Percentiles rank a stretch among this genome's conserved stretches.
These are phyloP conservation scores for Panagrolaimus sp. DNA, from an alignment of 1,140 invertebrate genomes.

Conservation along the genomic window DNA sequence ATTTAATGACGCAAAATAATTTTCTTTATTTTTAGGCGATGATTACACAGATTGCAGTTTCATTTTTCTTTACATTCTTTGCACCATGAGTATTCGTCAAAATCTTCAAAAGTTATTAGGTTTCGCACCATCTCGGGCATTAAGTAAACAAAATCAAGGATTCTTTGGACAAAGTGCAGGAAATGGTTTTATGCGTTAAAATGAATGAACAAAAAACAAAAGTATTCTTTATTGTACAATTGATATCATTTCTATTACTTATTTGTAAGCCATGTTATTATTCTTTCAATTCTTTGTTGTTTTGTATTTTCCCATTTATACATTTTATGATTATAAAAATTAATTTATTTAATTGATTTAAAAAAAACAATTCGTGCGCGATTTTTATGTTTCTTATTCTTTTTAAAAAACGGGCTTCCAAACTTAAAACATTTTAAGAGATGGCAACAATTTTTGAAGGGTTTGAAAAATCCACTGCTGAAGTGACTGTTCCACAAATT, in stretches of 20 bases:
- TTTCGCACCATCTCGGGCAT: constrained; percentile 78
- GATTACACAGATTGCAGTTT: constrained; percentile 99
- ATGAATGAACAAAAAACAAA: too few relatives aligned
- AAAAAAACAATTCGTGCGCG: too few relatives aligned
- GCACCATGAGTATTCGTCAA: constrained; percentile 97
- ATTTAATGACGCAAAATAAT: background rate
- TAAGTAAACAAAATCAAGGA: constrained; percentile 42
- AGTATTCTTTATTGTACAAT: background rate
- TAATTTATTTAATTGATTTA: too few relatives aligned
- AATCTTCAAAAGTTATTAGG: constrained; percentile 96
- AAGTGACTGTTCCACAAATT: background rate
- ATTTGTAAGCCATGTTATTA: constrained; percentile 7
- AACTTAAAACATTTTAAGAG: too few relatives aligned
- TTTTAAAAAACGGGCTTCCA: too few relatives aligned
- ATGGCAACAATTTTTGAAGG: too few relatives aligned
- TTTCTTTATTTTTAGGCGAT: constrained; percentile 68
- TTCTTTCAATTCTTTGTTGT: background rate
- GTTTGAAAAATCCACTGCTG: too few relatives aligned
- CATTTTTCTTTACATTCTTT: constrained; percentile 96
- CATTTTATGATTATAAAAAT: background rate
- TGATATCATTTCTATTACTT: background rate
- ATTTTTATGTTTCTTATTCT: too few relatives aligned
- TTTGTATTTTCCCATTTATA: background rate
- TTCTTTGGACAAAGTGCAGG: constrained; percentile 38
- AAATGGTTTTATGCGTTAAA: constrained; percentile 18